Evolutionary conservation across 1,140 invertebrate species (phyloP).

Genomic region (Periplaneta americana): DNA sequence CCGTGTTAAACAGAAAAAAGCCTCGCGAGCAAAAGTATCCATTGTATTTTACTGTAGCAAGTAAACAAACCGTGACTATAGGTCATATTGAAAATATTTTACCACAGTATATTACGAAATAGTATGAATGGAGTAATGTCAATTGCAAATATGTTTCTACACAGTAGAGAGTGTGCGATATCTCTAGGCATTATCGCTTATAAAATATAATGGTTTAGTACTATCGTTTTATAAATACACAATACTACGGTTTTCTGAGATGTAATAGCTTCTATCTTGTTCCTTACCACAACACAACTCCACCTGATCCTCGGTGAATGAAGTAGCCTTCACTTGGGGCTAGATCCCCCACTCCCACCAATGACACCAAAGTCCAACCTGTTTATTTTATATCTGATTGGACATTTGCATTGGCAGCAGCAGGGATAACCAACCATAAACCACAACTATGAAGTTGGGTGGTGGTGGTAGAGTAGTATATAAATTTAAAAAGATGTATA

Average conservation of each 20-base stretch:
- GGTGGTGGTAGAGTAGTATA: neutral
- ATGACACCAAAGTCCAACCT: constrained; percentile 14
- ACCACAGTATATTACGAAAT: too few relatives aligned
- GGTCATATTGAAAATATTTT: too few relatives aligned
- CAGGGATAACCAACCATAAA: constrained; percentile 8
- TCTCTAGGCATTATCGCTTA: neutral
- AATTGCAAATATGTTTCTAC: too few relatives aligned
- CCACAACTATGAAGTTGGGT: neutral
- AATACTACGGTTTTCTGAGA: neutral
- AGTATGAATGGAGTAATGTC: too few relatives aligned
- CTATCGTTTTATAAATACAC: neutral
- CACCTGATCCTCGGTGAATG: neutral
- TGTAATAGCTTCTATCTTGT: neutral
- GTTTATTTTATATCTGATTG: constrained; percentile 12
- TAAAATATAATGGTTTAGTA: neutral
- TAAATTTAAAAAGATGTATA: neutral
- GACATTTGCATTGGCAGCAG: constrained; percentile 17
- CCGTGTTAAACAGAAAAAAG: too few relatives aligned
- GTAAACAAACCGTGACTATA: too few relatives aligned
- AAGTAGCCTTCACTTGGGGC: neutral
- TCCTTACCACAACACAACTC: constrained; percentile 1
- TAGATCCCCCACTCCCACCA: constrained; percentile 11
- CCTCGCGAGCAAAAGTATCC: too few relatives aligned
- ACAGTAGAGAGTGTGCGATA: neutral
- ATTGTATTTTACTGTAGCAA: too few relatives aligned